Percentiles rank a stretch among this genome's conserved stretches.
phyloP scores from a whole-genome alignment of 2,888 invertebrate species.

The Tetheella fluctuosa region DNA sequence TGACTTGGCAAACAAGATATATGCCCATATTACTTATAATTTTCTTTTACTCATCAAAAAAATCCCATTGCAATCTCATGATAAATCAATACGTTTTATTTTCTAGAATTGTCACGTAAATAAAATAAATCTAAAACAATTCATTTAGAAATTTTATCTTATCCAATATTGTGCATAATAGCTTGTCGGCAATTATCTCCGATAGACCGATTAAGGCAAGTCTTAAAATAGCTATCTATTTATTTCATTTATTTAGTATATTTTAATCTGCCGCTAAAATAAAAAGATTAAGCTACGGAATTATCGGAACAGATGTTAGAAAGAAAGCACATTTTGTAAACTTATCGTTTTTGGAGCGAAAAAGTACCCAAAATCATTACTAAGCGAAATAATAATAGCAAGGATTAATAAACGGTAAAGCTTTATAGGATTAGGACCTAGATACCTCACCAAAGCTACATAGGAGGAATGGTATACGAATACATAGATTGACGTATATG shows the following conservation, averaged over 20 bases:
- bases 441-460: no score
- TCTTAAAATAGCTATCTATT: neutral
- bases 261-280: neutral
- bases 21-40: no score
- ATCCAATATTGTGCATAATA: neutral
- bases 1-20: no score
- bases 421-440: constrained; percentile 6
- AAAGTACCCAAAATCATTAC: neutral
- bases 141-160: neutral
- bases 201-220: neutral
- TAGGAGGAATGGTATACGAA: no score
- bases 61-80: no score
- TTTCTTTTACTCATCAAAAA: no score
- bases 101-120: neutral
- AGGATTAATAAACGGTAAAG: neutral
- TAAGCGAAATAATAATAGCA: no score
- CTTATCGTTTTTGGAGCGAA: neutral
- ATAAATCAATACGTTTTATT: no score
- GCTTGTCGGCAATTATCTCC: neutral
- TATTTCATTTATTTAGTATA: neutral
- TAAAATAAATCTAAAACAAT: neutral
- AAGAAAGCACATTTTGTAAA: neutral
- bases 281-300: neutral
- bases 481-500: no score
- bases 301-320: neutral